These are phyloP conservation scores for Eupithecia centaureata DNA, from an alignment of 2,888 invertebrate genomes.

Conservation along the genomic window DNA sequence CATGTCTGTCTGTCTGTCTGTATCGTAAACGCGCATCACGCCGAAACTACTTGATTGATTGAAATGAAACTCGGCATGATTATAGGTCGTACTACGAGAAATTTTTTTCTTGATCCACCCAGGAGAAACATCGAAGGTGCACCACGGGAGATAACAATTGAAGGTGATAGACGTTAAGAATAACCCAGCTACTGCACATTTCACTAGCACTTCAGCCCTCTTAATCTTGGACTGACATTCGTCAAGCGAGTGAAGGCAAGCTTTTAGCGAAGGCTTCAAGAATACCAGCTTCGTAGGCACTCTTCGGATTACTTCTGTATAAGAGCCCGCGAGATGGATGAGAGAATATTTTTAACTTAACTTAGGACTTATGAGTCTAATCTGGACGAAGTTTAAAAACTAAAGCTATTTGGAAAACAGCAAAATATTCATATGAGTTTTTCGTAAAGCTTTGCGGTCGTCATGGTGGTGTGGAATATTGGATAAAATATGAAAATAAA, in stretches of 20 bases:
- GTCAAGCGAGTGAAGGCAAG: conserved; percentile 30
- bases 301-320: conserved; percentile 28
- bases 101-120: too few species aligned
- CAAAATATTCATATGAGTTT: not conserved
- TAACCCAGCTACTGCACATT: conserved; percentile 19
- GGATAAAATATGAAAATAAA: too few species aligned
- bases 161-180: too few species aligned
- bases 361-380: not conserved
- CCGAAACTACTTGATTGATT: too few species aligned
- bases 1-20: too few species aligned
- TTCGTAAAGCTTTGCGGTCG: not conserved
- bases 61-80: too few species aligned
- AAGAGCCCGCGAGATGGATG: conserved; percentile 14
- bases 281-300: conserved; percentile 33
- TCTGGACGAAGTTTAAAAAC: not conserved
- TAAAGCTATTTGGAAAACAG: not conserved
- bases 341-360: not conserved
- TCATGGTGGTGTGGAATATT: too few species aligned
- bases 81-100: too few species aligned
- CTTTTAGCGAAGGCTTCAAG: conserved; percentile 35
- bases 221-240: conserved; percentile 35
- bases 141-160: too few species aligned
- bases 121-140: too few species aligned
- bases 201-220: conserved; percentile 17
- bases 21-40: too few species aligned